Evolutionary conservation across 1,140 invertebrate genomes (phyloP).

Genomic region (Sesamia nonagrioides): DNA sequence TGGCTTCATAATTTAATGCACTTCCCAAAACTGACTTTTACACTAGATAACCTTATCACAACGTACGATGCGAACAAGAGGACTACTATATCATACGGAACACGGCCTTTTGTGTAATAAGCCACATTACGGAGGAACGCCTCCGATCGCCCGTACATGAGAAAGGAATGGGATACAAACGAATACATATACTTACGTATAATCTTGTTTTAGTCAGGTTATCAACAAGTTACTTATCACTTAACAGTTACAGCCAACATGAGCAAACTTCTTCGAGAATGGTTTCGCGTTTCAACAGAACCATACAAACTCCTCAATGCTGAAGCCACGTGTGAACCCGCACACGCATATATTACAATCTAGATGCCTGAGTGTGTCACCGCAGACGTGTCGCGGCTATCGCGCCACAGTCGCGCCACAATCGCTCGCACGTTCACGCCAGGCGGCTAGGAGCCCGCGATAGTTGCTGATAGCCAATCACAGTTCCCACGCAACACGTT

Average conservation of each 20-base stretch:
- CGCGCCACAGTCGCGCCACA: conserved; percentile 1
- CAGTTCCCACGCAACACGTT: neutral
- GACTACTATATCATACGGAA: conserved; percentile 9
- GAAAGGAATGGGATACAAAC: no score
- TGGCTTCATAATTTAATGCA: conserved; percentile 49
- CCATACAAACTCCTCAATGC: no score
- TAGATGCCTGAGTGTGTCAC: neutral
- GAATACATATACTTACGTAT: no score
- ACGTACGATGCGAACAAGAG: neutral
- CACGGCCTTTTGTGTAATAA: conserved; percentile 8
- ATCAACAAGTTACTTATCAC: no score
- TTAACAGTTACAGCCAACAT: no score
- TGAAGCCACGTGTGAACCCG: neutral
- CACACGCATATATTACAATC: neutral
- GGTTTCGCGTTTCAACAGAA: no score
- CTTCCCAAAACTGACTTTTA: conserved; percentile 41
- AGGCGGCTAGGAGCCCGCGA: conserved; percentile 1
- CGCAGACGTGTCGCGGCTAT: neutral
- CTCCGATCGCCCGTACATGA: neutral
- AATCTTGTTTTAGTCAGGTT: no score
- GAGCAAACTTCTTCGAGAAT: no score
- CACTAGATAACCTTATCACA: conserved; percentile 45
- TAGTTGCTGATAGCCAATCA: neutral
- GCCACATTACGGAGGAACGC: neutral
- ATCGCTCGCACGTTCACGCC: conserved; percentile 1